Percentiles rank a stretch among this genome's conserved stretches.
Conservation (phyloP, 2,888 invertebrate species). For the Lasius platythorax region DNA sequence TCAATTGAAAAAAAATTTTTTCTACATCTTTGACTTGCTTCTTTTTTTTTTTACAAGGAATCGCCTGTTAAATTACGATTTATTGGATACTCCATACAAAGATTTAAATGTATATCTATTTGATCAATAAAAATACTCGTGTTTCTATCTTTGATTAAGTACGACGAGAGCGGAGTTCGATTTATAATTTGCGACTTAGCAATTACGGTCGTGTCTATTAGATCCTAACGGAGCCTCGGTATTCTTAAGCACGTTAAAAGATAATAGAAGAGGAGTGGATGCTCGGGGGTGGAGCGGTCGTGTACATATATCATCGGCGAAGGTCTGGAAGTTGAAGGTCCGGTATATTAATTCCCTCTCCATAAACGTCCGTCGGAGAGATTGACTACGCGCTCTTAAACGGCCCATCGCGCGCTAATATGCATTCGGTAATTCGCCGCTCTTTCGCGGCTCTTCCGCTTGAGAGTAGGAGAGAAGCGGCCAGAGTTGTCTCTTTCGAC, state of each 20-base stretch:
- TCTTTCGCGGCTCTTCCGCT: conserved; percentile 58
- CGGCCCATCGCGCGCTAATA: conserved; percentile 84
- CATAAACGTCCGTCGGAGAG: conserved; percentile 85
- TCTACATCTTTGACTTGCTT: background rate
- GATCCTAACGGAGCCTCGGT: conserved; percentile 53
- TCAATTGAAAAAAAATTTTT: background rate
- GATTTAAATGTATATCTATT: background rate
- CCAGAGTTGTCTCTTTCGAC: conserved; percentile 49
- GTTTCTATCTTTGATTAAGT: background rate
- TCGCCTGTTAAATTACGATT: background rate
- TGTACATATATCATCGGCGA: conserved; percentile 83
- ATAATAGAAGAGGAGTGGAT: conserved; percentile 49
- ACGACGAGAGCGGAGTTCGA: background rate
- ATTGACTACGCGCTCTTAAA: conserved; percentile 86
- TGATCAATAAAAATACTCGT: background rate
- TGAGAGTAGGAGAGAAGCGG: conserved; percentile 37
- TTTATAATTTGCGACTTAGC: conserved; percentile 57
- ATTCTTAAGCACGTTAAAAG: conserved; percentile 47
- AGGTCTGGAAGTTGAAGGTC: conserved; percentile 82
- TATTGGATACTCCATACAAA: background rate
- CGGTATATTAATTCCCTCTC: conserved; percentile 86
- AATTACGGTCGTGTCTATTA: conserved; percentile 59
- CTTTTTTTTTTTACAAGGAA: background rate
- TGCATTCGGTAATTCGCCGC: conserved; percentile 84
- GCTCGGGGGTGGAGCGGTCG: conserved; percentile 79